phyloP scores from a whole-genome alignment of 2,888 invertebrate genomes.

The Stenodema calcarata region DNA sequence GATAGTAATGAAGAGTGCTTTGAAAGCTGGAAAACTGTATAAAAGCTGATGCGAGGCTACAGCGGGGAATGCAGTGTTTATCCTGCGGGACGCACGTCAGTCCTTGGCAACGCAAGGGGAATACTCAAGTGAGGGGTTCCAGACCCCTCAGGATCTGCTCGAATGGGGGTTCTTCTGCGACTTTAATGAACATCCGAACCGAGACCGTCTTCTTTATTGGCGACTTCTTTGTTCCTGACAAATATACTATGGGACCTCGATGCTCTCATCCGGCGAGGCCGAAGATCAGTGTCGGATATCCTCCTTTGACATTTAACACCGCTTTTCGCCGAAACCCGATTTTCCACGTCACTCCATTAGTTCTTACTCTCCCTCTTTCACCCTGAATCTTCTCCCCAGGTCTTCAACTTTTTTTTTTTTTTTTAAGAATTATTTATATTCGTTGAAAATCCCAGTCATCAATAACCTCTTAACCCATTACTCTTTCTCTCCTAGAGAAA shows the following conservation, averaged over 20 bases:
- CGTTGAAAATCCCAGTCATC: constrained; percentile 6
- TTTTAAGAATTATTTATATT: constrained; percentile 35
- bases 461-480: constrained; percentile 41
- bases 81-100: constrained; percentile 7
- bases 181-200: constrained; percentile 4
- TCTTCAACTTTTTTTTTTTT: not conserved
- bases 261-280: not conserved
- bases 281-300: constrained; percentile 1
- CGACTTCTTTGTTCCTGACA: not conserved
- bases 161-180: not conserved
- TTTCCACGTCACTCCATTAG: not conserved
- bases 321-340: not conserved
- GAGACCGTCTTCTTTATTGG: not conserved
- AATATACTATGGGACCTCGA: not conserved
- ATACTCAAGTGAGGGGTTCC: not conserved
- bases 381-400: too few relatives aligned
- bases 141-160: not conserved
- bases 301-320: constrained; percentile 35
- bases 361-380: not conserved
- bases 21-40: not conserved
- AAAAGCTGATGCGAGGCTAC: not conserved
- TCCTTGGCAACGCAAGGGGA: not conserved
- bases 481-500: not conserved
- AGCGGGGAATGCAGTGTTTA: not conserved
- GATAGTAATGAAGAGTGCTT: constrained; percentile 19